Conservation (phyloP, 2,113 vertebrate genomes). For the Pimephales promelas region DNA sequence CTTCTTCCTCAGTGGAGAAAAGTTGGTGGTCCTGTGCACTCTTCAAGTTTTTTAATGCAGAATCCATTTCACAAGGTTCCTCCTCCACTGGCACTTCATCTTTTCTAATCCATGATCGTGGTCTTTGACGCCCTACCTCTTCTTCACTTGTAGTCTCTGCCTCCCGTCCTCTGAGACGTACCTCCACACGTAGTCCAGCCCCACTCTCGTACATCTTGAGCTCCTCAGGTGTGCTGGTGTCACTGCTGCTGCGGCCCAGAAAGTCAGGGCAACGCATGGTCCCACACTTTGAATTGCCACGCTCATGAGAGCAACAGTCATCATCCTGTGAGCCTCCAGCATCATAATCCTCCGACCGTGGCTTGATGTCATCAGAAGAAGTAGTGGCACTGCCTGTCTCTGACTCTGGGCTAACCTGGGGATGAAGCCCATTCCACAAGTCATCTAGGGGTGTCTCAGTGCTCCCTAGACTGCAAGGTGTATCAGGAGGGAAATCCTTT, state of each 20-base stretch:
- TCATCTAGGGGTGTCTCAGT: conserved; percentile 77
- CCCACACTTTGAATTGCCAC: conserved; percentile 92
- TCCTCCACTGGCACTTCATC: conserved; percentile 65
- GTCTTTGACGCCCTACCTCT: conserved; percentile 79
- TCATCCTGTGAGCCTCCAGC: conserved; percentile 98
- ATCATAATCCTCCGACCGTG: conserved; percentile 96
- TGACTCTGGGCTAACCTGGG: conserved; percentile 89
- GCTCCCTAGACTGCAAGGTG: conserved; percentile 78
- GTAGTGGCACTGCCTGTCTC: conserved; percentile 92
- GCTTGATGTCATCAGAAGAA: conserved; percentile 97
- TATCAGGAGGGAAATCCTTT: conserved; percentile 72
- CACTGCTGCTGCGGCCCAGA: conserved; percentile 95
- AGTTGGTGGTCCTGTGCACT: conserved; percentile 75
- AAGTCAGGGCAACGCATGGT: conserved; percentile 94
- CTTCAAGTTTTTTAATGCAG: conserved; percentile 54
- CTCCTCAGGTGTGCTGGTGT: conserved; percentile 97
- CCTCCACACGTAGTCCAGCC: conserved; percentile 84
- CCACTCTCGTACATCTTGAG: conserved; percentile 90
- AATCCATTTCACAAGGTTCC: conserved; percentile 64
- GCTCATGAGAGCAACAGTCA: conserved; percentile 90
- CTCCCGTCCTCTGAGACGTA: conserved; percentile 87
- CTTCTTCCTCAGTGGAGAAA: conserved; percentile 91
- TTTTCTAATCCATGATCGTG: conserved; percentile 82
- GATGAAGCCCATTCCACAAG: conserved; percentile 81
- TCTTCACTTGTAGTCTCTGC: conserved; percentile 91